Base-by-base conservation (phyloP, 2,797 vertebrate genomes). In the Myotis daubentonii region DNA sequence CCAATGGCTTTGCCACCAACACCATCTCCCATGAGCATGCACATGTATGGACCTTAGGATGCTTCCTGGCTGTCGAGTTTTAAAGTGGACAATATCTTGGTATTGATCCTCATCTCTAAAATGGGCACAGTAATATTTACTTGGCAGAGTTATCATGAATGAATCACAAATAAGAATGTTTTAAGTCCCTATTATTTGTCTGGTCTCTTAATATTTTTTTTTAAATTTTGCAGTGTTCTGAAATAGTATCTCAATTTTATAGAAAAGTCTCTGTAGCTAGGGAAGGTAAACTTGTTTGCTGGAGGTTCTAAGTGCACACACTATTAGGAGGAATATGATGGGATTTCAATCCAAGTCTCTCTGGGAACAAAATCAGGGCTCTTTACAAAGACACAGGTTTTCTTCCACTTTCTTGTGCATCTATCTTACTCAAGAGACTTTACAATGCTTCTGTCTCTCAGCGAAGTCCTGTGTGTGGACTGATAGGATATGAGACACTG, bases 301-400 rank as follows among this genome's bases (percentile, higher is more conserved):
- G 28, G 75, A 55, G 51, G 30, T 83, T 74, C 60, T 68, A 68
- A 8, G 17, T n/a, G 9, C 0, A 15, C 1, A 68, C 2, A 36
- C 2, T n/a, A 13, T 47, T 68, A 93, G 33, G 57, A 85, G 68
- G 62, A 87, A 62, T 84, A 87, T 55, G 55, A n/a, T 75, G 60
- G 16, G 33, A 93, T 20, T 57, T 91, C 70, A 94, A 93, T n/a
- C 55, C 76, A 57, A 38, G 16, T 70, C 44, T 95, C 57, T 89
- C 72, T 83, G 3, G 6, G 13, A 65, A 86, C 81, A 87, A 80
- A 60, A 41, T 36, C n/a, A 20, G 2, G n/a, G 20, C 8, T 75
- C 72, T 70, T 89, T 82, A 68, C 9, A 53, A 15, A 36, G 33
- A 30, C 5, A 66, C 65, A 60, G 8, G 1, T 55, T 75, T 88